A percentile compares a stretch with the other conserved stretches of the same genome.
Evolutionary conservation across 2,888 invertebrate genomes (phyloP).

Genomic region (Phasia obesa): DNA sequence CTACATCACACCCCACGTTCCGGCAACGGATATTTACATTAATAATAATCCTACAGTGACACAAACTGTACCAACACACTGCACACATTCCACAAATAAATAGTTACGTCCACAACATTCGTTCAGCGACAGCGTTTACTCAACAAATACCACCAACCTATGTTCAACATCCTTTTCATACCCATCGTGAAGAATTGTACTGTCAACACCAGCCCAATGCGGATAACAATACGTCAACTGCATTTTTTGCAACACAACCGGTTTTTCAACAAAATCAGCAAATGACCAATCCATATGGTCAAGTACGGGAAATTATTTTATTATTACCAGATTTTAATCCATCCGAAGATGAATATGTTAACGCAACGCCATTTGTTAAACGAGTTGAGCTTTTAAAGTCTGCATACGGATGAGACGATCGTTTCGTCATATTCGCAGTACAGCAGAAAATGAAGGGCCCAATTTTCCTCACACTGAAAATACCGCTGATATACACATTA

Average conservation of each 20-base stretch:
- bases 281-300: background rate
- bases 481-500: too few species aligned
- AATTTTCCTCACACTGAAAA: too few species aligned
- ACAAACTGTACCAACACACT: background rate
- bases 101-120: background rate
- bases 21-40: background rate
- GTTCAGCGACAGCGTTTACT: background rate
- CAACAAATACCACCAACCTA: conserved; percentile 3
- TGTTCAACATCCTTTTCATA: background rate
- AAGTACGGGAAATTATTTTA: background rate
- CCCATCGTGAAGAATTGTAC: background rate
- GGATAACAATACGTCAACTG: background rate
- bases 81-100: background rate
- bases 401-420: too few species aligned
- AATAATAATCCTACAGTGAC: background rate
- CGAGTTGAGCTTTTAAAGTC: conserved; percentile 2
- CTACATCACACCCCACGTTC: background rate
- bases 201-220: background rate
- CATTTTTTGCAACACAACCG: background rate
- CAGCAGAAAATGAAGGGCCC: too few species aligned
- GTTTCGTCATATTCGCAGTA: too few species aligned
- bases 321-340: too few species aligned
- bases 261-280: conserved; percentile 5
- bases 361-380: background rate
- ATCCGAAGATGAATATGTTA: background rate